Percentiles rank a stretch among this genome's conserved stretches.
These are phyloP conservation scores for Montipora sp. DNA, from an alignment of 64 coral and sea anemone species.

Conservation along the genomic window DNA sequence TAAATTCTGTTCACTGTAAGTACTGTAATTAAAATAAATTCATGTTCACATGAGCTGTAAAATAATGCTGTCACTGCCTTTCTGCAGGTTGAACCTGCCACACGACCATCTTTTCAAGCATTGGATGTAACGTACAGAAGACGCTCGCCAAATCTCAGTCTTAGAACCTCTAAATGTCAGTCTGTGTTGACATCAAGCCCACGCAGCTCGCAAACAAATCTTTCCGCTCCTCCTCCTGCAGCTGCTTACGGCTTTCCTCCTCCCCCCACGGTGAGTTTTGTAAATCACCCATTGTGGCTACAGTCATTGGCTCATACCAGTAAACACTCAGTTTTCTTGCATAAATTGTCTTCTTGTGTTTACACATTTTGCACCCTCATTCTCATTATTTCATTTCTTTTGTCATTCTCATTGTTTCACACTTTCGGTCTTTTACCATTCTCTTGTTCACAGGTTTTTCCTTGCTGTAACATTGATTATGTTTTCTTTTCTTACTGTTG, in stretches of 20 bases:
- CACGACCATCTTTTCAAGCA: slow-evolving; percentile 91
- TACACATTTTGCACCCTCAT: neutral
- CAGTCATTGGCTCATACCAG: neutral
- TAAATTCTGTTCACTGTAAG: too few relatives aligned
- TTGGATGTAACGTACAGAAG: slow-evolving; percentile 89
- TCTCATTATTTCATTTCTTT: too few relatives aligned
- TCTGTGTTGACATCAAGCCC: slow-evolving; percentile 72
- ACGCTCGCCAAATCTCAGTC: slow-evolving; percentile 75
- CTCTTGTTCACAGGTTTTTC: too few relatives aligned
- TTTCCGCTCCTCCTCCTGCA: slow-evolving; percentile 13
- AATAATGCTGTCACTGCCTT: slow-evolving; percentile 33
- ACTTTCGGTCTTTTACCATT: too few relatives aligned
- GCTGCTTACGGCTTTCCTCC: slow-evolving; percentile 55
- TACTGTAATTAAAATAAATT: neutral
- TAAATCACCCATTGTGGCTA: neutral
- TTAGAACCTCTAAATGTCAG: slow-evolving; percentile 81
- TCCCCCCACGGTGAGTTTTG: slow-evolving; percentile 79
- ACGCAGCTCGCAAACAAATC: slow-evolving; percentile 33
- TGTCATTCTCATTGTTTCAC: too few relatives aligned
- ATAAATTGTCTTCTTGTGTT: neutral
- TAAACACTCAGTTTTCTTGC: neutral
- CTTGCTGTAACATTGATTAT: too few relatives aligned
- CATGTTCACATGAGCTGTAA: neutral
- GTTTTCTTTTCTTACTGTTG: too few relatives aligned
- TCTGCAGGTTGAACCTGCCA: slow-evolving; percentile 70